Evolutionary conservation across 2,888 invertebrate species (phyloP).

Genomic region (Scaptomyza parva): DNA sequence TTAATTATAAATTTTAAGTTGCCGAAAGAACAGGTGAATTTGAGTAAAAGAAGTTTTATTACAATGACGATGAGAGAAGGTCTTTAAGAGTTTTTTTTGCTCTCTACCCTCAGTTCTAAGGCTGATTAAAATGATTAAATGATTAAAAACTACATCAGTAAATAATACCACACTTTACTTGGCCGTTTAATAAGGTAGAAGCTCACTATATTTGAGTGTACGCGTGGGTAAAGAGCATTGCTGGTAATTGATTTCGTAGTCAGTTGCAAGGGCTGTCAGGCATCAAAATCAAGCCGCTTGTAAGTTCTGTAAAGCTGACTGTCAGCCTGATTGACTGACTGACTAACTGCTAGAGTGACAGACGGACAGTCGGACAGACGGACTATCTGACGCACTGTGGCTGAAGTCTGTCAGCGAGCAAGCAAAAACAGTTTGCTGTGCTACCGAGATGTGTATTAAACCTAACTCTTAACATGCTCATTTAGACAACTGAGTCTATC

Average conservation of each 20-base stretch:
- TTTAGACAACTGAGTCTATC: slow-evolving; percentile 62
- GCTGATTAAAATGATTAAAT: neutral
- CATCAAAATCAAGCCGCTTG: slow-evolving; percentile 24
- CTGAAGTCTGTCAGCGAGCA: slow-evolving; percentile 36
- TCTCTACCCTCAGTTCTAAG: too few relatives aligned
- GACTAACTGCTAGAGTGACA: slow-evolving; percentile 21
- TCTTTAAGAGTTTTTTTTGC: too few relatives aligned
- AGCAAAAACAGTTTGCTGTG: slow-evolving; percentile 22
- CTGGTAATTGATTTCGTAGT: slow-evolving; percentile 49
- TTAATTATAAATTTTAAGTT: slow-evolving; percentile 15
- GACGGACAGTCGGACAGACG: slow-evolving; percentile 14
- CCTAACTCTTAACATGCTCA: slow-evolving; percentile 51
- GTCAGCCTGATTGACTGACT: slow-evolving; percentile 29
- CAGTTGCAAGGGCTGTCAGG: slow-evolving; percentile 24
- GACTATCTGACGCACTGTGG: slow-evolving; percentile 30
- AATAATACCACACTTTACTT: neutral
- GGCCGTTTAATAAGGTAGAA: neutral
- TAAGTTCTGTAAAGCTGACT: slow-evolving; percentile 20
- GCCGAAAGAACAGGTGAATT: neutral
- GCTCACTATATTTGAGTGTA: slow-evolving; percentile 16
- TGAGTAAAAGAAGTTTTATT: neutral
- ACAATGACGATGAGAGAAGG: too few relatives aligned
- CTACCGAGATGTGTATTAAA: slow-evolving; percentile 47
- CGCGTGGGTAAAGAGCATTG: slow-evolving; percentile 3
- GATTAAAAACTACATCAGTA: neutral